Conservation (phyloP, 2,113 vertebrate genomes). For the Campylorhamphus procurvoides region DNA sequence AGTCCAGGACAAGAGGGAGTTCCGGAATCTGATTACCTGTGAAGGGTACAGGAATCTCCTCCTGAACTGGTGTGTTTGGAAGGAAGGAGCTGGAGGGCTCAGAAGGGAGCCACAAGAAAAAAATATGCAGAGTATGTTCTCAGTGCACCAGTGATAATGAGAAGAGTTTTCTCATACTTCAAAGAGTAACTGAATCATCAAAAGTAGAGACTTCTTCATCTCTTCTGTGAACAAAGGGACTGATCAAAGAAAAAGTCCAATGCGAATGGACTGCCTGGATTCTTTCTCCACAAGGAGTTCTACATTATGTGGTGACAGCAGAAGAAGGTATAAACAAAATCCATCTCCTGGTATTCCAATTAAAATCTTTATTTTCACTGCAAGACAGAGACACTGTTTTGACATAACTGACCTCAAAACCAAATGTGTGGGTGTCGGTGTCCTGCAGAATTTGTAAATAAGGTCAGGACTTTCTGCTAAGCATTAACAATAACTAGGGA, state of each 20-base stretch:
- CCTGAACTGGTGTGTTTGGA: neutral
- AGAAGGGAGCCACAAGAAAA: neutral
- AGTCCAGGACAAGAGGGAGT: neutral
- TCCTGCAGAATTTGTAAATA: slow-evolving; percentile 17
- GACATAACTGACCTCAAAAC: neutral
- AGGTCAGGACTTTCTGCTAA: neutral
- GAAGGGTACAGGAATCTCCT: neutral
- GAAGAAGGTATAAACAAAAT: neutral
- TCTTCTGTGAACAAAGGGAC: neutral
- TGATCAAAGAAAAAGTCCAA: neutral
- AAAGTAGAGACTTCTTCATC: neutral
- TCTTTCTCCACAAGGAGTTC: neutral
- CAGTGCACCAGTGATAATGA: neutral
- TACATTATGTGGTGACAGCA: neutral
- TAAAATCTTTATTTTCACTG: neutral
- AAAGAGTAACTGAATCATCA: neutral
- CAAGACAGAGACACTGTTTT: neutral
- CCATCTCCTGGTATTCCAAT: neutral
- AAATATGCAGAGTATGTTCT: neutral
- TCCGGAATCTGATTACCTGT: neutral
- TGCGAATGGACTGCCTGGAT: neutral
- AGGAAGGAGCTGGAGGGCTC: neutral
- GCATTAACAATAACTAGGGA: neutral
- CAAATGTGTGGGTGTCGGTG: neutral
- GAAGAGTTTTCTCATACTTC: neutral